phyloP scores from a whole-genome alignment of 2,113 vertebrate species.

The Cisticola juncidis region DNA sequence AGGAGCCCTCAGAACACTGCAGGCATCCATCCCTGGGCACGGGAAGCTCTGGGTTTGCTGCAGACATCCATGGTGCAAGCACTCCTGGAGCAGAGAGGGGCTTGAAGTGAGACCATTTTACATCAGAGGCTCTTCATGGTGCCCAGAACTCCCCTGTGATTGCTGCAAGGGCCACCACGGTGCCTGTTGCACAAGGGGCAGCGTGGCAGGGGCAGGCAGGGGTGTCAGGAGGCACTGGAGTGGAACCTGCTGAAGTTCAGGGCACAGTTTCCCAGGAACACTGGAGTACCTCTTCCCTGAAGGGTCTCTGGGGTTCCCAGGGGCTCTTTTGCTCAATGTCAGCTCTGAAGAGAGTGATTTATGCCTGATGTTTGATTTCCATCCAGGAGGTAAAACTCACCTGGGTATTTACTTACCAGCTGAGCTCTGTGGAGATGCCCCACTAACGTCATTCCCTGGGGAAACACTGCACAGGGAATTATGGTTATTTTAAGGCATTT shows the following conservation, averaged over 20 bases:
- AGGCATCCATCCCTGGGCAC: not conserved
- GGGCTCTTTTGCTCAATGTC: not conserved
- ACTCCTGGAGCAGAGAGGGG: not conserved
- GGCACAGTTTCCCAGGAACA: slow-evolving; percentile 2
- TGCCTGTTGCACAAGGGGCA: accelerated
- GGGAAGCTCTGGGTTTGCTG: not conserved
- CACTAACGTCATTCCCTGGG: not conserved
- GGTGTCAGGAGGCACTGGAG: not conserved
- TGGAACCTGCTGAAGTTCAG: not conserved
- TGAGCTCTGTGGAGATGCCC: not conserved
- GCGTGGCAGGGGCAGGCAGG: not conserved
- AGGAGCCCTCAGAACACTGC: not conserved
- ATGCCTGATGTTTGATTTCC: not conserved
- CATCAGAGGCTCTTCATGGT: not conserved
- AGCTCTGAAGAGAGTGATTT: not conserved
- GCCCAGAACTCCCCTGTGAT: not conserved
- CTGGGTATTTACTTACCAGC: not conserved
- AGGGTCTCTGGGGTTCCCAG: not conserved
- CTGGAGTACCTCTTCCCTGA: slow-evolving; percentile 31
- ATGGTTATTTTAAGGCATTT: not conserved
- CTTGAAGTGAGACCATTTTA: not conserved
- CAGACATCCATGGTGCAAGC: not conserved
- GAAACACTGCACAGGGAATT: not conserved
- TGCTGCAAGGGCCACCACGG: not conserved
- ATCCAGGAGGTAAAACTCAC: not conserved